Evolutionary conservation across 2,797 vertebrate genomes (phyloP).

Genomic region (Danio tinwini): DNA sequence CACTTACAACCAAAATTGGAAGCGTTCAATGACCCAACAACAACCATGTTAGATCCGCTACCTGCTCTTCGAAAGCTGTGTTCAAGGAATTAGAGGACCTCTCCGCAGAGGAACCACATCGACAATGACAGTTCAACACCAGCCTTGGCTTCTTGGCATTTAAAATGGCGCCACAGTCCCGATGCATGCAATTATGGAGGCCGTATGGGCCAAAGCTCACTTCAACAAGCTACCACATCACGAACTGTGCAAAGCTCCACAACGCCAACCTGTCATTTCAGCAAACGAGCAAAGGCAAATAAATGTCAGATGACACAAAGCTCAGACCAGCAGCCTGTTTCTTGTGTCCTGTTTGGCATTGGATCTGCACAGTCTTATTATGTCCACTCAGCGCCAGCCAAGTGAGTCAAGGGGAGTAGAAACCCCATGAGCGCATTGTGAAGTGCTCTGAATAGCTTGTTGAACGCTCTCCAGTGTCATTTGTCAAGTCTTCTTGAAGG

Average conservation of each 20-base stretch:
- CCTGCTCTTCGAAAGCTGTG: conserved; percentile 9
- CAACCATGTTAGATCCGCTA: conserved; percentile 1
- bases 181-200: conserved; percentile 56
- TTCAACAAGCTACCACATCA: conserved; percentile 57
- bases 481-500: conserved; percentile 14
- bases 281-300: conserved; percentile 29
- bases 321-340: conserved; percentile 13
- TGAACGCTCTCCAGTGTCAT: conserved; percentile 10
- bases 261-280: conserved; percentile 52
- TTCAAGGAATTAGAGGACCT: conserved; percentile 24
- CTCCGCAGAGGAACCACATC: not conserved
- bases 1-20: conserved; percentile 29
- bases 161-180: conserved; percentile 53
- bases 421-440: conserved; percentile 34
- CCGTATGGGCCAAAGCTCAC: conserved; percentile 32
- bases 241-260: conserved; percentile 37
- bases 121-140: conserved; percentile 23
- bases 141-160: conserved; percentile 47
- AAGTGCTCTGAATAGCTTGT: conserved; percentile 39
- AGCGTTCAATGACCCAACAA: conserved; percentile 38
- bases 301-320: conserved; percentile 49
- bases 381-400: conserved; percentile 29
- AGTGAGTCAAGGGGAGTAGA: conserved; percentile 53
- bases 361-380: conserved; percentile 16
- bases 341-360: conserved; percentile 29